Evolutionary conservation across 2,113 vertebrate genomes (phyloP).

Genomic region (Percopsis transmontana): DNA sequence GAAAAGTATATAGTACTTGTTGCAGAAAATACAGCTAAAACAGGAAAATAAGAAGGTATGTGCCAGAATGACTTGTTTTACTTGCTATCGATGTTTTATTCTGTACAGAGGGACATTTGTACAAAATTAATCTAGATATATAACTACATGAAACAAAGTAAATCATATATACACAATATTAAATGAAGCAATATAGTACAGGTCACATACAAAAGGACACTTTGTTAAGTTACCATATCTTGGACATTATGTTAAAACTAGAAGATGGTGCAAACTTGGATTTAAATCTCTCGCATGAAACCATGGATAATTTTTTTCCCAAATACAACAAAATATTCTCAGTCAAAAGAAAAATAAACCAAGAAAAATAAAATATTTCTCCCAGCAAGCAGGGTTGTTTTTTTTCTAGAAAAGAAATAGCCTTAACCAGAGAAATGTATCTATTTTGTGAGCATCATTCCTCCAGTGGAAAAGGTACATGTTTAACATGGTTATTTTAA

Average conservation of each 20-base stretch:
- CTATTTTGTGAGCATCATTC: conserved; percentile 70
- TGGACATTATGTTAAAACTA: conserved; percentile 80
- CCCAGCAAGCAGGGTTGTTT: conserved; percentile 65
- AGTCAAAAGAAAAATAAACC: conserved; percentile 56
- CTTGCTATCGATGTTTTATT: conserved; percentile 82
- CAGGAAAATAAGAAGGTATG: conserved; percentile 58
- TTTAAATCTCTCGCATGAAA: conserved; percentile 48
- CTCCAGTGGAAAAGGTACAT: conserved; percentile 74
- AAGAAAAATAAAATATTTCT: conserved; percentile 57
- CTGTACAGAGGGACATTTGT: conserved; percentile 98
- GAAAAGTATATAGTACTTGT: conserved; percentile 50
- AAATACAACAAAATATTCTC: conserved; percentile 73
- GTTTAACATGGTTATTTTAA: conserved; percentile 76
- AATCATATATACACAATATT: conserved; percentile 99
- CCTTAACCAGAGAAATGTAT: conserved; percentile 49
- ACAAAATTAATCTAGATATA: conserved; percentile 99
- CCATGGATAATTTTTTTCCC: conserved; percentile 73
- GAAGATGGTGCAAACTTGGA: conserved; percentile 78
- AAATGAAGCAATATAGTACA: conserved; percentile 92
- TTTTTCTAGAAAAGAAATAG: conserved; percentile 49
- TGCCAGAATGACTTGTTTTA: conserved; percentile 71
- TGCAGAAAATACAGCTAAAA: conserved; percentile 51
- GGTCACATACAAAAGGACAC: conserved; percentile 97
- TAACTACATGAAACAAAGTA: conserved; percentile 96
- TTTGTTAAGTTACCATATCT: conserved; percentile 85